Base-by-base conservation (phyloP, 2,797 vertebrate genomes). In the Coracias cyanogaster region DNA sequence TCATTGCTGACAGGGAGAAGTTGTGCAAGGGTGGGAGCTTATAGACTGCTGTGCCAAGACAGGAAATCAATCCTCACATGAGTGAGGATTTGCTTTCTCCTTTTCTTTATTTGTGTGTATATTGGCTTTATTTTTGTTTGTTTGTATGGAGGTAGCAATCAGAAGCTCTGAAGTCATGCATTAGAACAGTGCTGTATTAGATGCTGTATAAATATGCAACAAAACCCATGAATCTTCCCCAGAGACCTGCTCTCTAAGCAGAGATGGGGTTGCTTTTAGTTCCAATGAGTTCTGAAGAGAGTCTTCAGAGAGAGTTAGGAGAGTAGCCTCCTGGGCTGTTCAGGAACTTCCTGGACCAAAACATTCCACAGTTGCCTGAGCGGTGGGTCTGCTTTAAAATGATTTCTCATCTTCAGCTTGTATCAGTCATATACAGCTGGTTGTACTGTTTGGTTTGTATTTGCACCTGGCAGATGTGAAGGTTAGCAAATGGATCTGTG, bases 31-130 rank as follows among this genome's bases (percentile, higher is more conserved):
- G 8, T 43, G 33, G 51, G 55, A 84, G 13, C 31, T 87, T 89
- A 10, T 15, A 94, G 77, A 86, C 48, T 64, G 12, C 86, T 88
- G 26, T 66, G 57, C 64, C 67, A 85, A 66, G 48, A 66, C 31
- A 90, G 76, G 61, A 95, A 81, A 83, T 60, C 33, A 94, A 26
- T 54, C 45, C 54, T 83, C 65, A 66, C 24, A 58, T 61, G 29
- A 74, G 35, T 81, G 46, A 74, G 22, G 57, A 71, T 86, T 88
- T 93, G 31, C 52, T 28, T 86, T 93, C 61, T 78, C 10, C 25
- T 91, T 92, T 65, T 91, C 54, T 89, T 96, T 89, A 57, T 86
- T 95, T 91, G 55, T 62, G 37, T 78, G 24, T 81, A 21, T 78
- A 11, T 90, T 87, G 25, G 58, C 77, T 91, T 92, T 86, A 18